Conservation (phyloP, 2,113 vertebrate genomes). For the Chaetorhynchus papuensis region DNA sequence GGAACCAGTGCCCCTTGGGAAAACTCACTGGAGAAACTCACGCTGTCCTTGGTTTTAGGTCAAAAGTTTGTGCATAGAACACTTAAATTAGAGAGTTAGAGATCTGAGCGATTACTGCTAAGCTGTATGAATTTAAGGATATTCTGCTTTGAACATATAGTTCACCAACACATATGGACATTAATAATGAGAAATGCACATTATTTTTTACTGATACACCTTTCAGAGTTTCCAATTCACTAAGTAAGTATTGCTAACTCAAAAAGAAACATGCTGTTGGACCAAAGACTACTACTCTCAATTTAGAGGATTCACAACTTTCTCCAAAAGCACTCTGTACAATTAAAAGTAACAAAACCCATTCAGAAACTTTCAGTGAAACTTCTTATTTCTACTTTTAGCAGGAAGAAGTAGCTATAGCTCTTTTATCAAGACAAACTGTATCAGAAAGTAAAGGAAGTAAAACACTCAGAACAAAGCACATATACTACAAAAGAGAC, state of each 20-base stretch:
- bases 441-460: not conserved
- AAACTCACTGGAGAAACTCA: not conserved
- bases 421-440: not conserved
- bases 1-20: not conserved
- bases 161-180: not conserved
- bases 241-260: not conserved
- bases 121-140: not conserved
- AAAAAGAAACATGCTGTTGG: not conserved
- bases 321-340: not conserved
- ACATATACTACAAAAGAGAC: not conserved
- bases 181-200: not conserved
- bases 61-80: not conserved
- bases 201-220: not conserved
- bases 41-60: not conserved
- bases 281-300: not conserved
- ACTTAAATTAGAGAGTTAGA: not conserved
- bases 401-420: not conserved
- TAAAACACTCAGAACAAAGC: not conserved
- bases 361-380: not conserved
- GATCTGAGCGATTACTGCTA: not conserved
- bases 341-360: not conserved
- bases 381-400: not conserved
- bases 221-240: not conserved
- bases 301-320: not conserved
- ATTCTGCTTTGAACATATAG: not conserved